Conservation (phyloP, 1,140 invertebrate genomes). For the Lucilia cuprina region DNA sequence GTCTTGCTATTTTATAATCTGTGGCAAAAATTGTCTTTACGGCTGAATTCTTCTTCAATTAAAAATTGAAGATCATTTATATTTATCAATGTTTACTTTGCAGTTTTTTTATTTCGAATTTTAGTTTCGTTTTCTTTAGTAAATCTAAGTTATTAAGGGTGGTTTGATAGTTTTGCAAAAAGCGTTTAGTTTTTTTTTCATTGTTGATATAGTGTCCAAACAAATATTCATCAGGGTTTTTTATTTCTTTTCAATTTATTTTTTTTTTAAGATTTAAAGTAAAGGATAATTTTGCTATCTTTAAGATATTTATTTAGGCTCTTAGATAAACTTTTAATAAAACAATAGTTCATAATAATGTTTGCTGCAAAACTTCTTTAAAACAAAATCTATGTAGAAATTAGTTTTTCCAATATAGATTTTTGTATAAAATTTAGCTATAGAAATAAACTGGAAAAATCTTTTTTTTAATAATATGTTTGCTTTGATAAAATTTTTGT, state of each 20-base stretch:
- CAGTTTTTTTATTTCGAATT: not conserved
- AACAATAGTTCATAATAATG: no score
- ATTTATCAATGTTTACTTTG: not conserved
- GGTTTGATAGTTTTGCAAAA: not conserved
- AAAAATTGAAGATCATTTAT: not conserved
- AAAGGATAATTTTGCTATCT: not conserved
- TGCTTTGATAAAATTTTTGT: no score
- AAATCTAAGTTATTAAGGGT: not conserved
- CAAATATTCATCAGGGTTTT: not conserved
- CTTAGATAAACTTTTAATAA: not conserved
- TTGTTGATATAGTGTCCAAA: not conserved
- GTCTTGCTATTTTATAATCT: conserved; percentile 46
- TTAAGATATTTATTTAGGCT: not conserved
- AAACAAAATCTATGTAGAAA: no score
- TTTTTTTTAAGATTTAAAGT: not conserved
- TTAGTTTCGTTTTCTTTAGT: not conserved
- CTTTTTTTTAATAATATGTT: no score
- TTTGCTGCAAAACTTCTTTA: no score
- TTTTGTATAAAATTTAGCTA: no score
- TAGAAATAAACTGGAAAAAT: no score
- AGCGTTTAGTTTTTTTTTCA: not conserved
- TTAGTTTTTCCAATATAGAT: no score
- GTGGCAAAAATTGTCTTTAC: conserved; percentile 56
- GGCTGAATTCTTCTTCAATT: conserved; percentile 45
- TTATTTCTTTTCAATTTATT: not conserved